These are phyloP conservation scores for Chelonus insularis DNA, from an alignment of 1,140 invertebrate species.

Conservation along the genomic window DNA sequence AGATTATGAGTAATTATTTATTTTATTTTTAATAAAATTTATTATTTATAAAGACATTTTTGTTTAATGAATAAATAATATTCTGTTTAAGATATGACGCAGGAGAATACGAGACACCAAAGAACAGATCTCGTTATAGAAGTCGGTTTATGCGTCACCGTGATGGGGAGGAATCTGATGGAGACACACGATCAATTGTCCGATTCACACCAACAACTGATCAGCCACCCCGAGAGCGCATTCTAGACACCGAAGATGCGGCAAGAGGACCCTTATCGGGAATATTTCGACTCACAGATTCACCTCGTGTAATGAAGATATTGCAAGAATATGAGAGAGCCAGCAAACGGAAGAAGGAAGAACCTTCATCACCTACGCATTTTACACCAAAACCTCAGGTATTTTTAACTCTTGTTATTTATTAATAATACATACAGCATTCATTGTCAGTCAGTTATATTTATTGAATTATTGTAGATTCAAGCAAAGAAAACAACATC, in stretches of 20 bases:
- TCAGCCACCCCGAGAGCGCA: constrained; percentile 66
- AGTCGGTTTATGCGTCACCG: constrained; percentile 64
- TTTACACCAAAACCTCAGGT: constrained; percentile 59
- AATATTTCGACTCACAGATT: constrained; percentile 86
- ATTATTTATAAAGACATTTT: no score
- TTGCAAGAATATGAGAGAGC: constrained; percentile 78
- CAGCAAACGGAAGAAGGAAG: constrained; percentile 75
- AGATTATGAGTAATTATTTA: constrained; percentile 54
- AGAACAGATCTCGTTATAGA: constrained; percentile 60
- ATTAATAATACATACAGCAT: no score
- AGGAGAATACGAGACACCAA: constrained; percentile 53
- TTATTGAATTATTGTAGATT: constrained; percentile 31
- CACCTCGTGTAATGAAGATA: constrained; percentile 84
- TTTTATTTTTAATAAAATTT: no score
- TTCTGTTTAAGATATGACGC: constrained; percentile 51
- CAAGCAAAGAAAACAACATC: constrained; percentile 52
- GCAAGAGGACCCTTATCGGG: constrained; percentile 86
- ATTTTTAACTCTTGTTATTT: constrained; percentile 8
- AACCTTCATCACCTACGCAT: constrained; percentile 62
- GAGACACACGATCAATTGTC: constrained; percentile 51
- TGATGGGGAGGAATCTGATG: constrained; percentile 59
- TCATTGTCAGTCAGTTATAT: constrained; percentile 23
- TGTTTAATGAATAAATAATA: neutral
- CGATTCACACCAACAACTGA: constrained; percentile 49
- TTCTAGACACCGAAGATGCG: constrained; percentile 87